phyloP scores from a whole-genome alignment of 2,888 invertebrate species.

The Nasonia oneida region DNA sequence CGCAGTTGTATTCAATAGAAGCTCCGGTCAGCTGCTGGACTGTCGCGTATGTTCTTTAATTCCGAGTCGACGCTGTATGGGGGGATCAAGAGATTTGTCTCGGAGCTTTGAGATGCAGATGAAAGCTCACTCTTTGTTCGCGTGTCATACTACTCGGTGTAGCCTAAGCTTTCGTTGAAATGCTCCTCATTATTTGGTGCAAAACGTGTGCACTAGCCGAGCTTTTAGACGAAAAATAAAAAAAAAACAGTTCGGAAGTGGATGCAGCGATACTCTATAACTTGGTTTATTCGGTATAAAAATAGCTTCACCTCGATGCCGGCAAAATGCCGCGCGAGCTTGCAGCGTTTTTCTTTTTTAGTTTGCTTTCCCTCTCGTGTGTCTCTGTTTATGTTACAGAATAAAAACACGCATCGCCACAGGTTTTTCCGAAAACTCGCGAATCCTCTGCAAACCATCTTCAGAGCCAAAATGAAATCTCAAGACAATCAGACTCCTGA shows the following conservation, averaged over 20 bases:
- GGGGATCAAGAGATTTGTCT: neutral
- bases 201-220: no score
- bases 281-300: neutral
- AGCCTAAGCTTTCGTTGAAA: no score
- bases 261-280: neutral
- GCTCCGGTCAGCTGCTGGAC: neutral
- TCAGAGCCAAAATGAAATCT: neutral
- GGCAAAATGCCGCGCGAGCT: neutral
- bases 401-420: neutral
- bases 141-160: no score
- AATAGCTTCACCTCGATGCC: neutral
- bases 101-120: neutral
- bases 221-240: neutral
- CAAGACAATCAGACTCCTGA: neutral
- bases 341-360: neutral
- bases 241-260: neutral
- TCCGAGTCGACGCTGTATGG: neutral
- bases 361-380: neutral
- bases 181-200: no score
- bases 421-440: neutral
- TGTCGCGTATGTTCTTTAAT: neutral
- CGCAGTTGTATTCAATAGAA: neutral
- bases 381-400: neutral
- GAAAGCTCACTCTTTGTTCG: neutral
- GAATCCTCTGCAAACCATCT: neutral